Base-by-base conservation (phyloP, 2,888 invertebrate genomes). In the Chrysopilus asiliformis region DNA sequence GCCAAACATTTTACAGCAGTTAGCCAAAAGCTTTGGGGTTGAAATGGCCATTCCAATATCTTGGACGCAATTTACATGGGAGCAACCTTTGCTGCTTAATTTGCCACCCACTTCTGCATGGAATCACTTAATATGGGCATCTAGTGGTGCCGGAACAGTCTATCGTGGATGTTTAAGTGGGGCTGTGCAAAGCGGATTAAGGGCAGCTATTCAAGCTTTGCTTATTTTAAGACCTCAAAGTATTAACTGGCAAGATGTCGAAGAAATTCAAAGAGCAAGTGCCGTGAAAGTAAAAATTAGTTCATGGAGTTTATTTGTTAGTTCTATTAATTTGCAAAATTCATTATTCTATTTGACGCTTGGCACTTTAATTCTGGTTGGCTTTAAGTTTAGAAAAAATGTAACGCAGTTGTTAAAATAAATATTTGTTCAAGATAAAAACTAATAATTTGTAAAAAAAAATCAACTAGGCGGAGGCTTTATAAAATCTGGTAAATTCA, bases 101-200 rank as follows among this genome's bases (percentile, higher is more conserved):
- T 42, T 46, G n/a, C 55, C 58, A 1, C 43, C 49, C 22, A 52
- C 51, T 0, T 49, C 41, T 9, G 54, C 62, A 2, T 63, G 58
- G 56, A 45, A 55, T 36, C 55, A 58, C 1, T 36, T 61, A 3
- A 48, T 63, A 13, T 61, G 57, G 57, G 53, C 56, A 3, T 63
- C 61, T 3, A 47, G 57, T 4, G 45, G 53, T 3, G 47, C 46
- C 2, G 56, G 52, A 12, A 56, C 53, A 22, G 46, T 38, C 18
- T 55, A 54, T 45, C 56, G 63, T 13, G 59, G 56, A n/a, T 46
- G 49, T n/a, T 44, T 61, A 32, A 53, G 53, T 4, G 63, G 63
- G 1, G 59, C 60, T 0, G 57, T 61, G 1, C 58, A 61, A 40
- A 60, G 60, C 39, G 61, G 61, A 1, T 25, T 57, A 2, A 47